These are phyloP conservation scores for Radopholus similis DNA, from an alignment of 1,140 invertebrate genomes.

Conservation along the genomic window DNA sequence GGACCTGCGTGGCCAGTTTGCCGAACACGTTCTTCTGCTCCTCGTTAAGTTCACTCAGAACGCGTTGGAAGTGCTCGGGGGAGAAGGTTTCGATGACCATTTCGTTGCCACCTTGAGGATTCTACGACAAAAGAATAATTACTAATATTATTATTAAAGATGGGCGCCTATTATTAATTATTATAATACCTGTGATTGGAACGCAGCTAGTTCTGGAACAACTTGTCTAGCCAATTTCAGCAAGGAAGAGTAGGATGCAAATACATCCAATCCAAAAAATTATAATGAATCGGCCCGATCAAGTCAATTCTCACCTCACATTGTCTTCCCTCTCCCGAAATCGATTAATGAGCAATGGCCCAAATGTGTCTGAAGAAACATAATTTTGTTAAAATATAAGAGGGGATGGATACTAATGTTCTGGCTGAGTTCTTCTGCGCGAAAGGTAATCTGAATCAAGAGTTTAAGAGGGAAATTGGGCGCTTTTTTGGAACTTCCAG, in stretches of 20 bases:
- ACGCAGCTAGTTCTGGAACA: conserved; percentile 22
- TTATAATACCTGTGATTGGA: conserved; percentile 18
- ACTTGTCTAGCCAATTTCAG: conserved; percentile 70
- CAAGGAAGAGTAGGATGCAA: conserved; percentile 90
- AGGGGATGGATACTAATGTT: conserved; percentile 74
- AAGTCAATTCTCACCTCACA: no score
- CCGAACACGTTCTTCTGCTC: not conserved
- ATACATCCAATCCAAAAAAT: conserved; percentile 92
- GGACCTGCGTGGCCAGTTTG: conserved; percentile 37
- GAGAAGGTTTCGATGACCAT: not conserved
- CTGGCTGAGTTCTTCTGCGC: conserved; percentile 82
- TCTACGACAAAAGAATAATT: not conserved
- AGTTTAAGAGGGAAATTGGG: conserved; percentile 12
- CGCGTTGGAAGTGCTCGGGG: not conserved
- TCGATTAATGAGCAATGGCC: conserved; percentile 31
- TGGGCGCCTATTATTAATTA: no score
- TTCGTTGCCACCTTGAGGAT: not conserved
- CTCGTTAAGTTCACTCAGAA: conserved; percentile 17
- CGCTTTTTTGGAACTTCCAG: not conserved
- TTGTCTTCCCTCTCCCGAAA: conserved; percentile 89
- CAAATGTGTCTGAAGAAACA: conserved; percentile 23
- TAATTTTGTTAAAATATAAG: conserved; percentile 74
- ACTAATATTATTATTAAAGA: not conserved
- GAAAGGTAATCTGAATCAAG: conserved; percentile 68
- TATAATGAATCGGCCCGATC: no score